Evolutionary conservation across 2,797 vertebrate species (phyloP), one percentile per base, ranked within the genome.

Genomic region (Fratercula arctica): DNA sequence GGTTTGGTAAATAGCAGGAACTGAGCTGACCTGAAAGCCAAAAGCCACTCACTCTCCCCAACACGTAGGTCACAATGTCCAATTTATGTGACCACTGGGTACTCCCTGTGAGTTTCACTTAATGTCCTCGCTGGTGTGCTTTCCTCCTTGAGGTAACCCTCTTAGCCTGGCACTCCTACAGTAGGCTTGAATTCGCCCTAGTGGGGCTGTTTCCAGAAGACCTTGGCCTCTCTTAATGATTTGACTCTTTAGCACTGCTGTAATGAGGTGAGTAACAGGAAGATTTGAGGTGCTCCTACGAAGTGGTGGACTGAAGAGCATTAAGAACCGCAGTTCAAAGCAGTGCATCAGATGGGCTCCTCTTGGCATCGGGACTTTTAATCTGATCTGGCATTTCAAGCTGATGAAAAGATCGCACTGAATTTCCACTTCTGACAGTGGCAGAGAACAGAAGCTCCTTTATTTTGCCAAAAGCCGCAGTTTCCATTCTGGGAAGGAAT

Each of bases 381-480:
- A 95, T 94, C 84, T 85, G 54, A 91, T 91, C 53, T 95, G 93
- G 76, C 82, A 69, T 92, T 95, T 92, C 82, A 78, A 87, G 31
- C 57, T 41, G 84, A 86, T 93, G 86, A 93, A 96, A 96, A 87
- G 90, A 87, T 79, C 89, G 73, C 19, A 2, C 61, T 87, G 69
- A 89, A 93, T 96, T 96, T 96, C 93, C 82, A 87, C 80, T 92
- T 95, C 85, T 96, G 94, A 91, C 92, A 92, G 93, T 51, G 46
- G 64, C 73, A 91, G 93, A 93, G 93, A 95, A 96, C 92, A 97
- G 96, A 96, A 96, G 82, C 35, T 89, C 66, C 79, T 95, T 97
- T 97, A 89, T 96, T 95, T 93, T 11, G 9, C 85, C 73, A 81
- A 87, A 92, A 96, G 76, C 84, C 3, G 0, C 86, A 89, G 86